Evolutionary conservation across 2,888 invertebrate species (phyloP).

Genomic region (Aleiodes alternator): DNA sequence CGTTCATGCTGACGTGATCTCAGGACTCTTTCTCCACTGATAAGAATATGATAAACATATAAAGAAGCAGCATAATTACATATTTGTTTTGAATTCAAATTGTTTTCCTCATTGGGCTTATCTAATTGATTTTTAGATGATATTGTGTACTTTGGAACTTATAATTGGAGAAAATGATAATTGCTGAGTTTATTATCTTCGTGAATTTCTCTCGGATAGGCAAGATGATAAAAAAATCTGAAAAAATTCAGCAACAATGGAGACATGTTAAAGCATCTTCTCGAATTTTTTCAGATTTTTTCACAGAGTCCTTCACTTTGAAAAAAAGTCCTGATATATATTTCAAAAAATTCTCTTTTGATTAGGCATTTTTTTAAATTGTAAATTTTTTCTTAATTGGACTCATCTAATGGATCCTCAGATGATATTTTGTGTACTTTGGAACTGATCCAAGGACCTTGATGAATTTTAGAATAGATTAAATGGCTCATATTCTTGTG

Average conservation of each 20-base stretch:
- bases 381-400: no score
- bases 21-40: slow-evolving; percentile 79
- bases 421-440: slow-evolving; percentile 47
- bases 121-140: slow-evolving; percentile 19
- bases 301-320: no score
- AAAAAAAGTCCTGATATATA: no score
- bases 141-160: slow-evolving; percentile 57
- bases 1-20: slow-evolving; percentile 81
- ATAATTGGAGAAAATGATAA: no score
- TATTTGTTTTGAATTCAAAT: not conserved
- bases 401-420: slow-evolving; percentile 5
- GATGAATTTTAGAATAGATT: slow-evolving; percentile 63
- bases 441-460: slow-evolving; percentile 65
- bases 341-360: no score
- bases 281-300: no score
- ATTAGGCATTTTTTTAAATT: no score
- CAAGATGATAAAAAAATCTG: no score
- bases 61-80: not conserved
- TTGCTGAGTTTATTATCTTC: no score
- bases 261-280: no score
- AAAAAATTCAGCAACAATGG: no score
- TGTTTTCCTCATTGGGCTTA: slow-evolving; percentile 8
- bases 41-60: slow-evolving; percentile 52
- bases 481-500: slow-evolving; percentile 40
- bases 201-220: no score